Percentiles rank a stretch among this genome's conserved stretches.
Evolutionary conservation across 2,113 vertebrate species (phyloP).

Genomic region (Budorcas taxicolor): DNA sequence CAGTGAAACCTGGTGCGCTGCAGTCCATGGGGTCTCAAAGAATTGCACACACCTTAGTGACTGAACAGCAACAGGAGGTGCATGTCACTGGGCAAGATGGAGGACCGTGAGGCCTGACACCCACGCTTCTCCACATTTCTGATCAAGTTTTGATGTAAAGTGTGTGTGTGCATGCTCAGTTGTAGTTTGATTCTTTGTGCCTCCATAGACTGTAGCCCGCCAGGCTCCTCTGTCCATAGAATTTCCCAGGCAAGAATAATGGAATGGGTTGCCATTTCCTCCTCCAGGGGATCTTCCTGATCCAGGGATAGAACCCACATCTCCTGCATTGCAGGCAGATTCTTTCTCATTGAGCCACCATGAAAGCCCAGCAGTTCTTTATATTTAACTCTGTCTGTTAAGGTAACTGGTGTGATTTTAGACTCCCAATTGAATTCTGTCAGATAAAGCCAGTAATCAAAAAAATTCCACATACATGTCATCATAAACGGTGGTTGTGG

Average conservation of each 20-base stretch:
- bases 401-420: background rate
- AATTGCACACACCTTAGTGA: background rate
- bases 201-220: background rate
- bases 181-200: background rate
- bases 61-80: background rate
- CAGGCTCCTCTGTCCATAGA: background rate
- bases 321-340: background rate
- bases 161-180: background rate
- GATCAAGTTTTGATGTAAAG: background rate
- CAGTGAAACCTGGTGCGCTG: background rate
- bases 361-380: background rate
- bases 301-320: background rate
- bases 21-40: background rate
- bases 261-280: background rate
- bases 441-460: background rate
- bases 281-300: background rate
- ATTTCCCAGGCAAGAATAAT: background rate
- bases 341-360: background rate
- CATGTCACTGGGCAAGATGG: background rate
- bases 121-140: background rate
- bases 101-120: fast-evolving
- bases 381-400: background rate
- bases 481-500: background rate
- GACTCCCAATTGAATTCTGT: background rate
- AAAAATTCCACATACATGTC: background rate